Evolutionary conservation across 2,797 vertebrate species (phyloP), one percentile per base, ranked within the genome.

Genomic region (Petrocephalus schoutedeni): DNA sequence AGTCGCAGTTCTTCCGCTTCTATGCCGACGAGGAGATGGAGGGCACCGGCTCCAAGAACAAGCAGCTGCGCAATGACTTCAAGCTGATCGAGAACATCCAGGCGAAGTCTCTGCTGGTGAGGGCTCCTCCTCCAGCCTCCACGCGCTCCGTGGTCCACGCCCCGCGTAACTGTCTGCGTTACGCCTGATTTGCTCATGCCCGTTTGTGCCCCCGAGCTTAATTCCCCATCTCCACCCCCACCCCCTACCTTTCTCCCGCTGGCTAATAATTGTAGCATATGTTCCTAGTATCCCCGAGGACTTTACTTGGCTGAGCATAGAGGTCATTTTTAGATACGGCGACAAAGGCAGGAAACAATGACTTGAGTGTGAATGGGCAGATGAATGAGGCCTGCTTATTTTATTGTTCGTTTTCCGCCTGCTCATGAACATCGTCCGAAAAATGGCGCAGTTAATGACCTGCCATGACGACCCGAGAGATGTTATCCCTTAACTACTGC

Each of bases 21-120:
- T 97, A 99, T 0, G 98, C 98, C 0, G 98, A 99, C 4, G 98
- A 99, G 92, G 98, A 99, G 93, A 99, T 96, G 28, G 98, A 99
- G 91, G 98, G 98, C 56, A 99, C 97, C 1, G 96, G 97, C 94
- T 93, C 94, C 89, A 99, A 98, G 94, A 97, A 93, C 95, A 99
- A 98, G 91, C 98, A 98, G 87, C 95, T 98, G n/a, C 97, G 98
- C 88, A 98, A 95, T 0, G 98, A 99, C 94, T 99, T 99, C 94
- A 98, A 96, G 89, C 97, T 99, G 0, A 96, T 99, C 41, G 98
- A 99, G 94, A 99, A 99, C 94, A 97, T 99, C 91, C 91, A 99
- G 90, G 98, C 95, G 91, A 99, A 98, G 93, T 96, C 95, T 84
- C 93, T 99, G 90, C 95, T 99, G 98, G 98, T 99, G 94, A 95